Conservation (phyloP, 2,888 invertebrate species). For the Acheta domesticus region DNA sequence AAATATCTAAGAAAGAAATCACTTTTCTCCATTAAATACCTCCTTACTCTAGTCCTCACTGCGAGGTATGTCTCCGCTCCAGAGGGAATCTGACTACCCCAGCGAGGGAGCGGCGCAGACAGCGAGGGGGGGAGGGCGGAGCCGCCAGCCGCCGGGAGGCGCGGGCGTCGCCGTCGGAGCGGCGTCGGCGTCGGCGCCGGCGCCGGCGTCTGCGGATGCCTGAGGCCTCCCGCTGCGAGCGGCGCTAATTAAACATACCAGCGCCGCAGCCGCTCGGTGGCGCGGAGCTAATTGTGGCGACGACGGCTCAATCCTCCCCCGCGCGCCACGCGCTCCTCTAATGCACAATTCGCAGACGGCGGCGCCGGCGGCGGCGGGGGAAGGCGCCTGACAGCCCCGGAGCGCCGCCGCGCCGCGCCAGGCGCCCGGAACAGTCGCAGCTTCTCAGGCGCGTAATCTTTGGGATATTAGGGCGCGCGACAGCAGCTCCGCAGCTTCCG, state of each 20-base stretch:
- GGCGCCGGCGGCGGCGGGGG: neutral
- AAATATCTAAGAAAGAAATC: too few species aligned
- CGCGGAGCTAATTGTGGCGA: neutral
- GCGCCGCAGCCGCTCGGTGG: neutral
- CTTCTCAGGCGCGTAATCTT: too few species aligned
- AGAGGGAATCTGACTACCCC: neutral
- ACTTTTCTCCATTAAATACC: too few species aligned
- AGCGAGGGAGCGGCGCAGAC: neutral
- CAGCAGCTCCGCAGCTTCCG: too few species aligned
- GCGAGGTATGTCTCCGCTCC: too few species aligned
- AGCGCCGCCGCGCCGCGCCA: too few species aligned
- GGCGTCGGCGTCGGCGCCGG: neutral
- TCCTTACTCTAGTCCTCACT: too few species aligned
- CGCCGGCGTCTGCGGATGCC: neutral
- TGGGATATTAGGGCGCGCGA: too few species aligned
- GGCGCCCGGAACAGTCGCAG: too few species aligned
- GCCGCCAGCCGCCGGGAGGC: neutral
- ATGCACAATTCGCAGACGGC: neutral
- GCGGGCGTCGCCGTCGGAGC: neutral
- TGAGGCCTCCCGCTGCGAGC: neutral
- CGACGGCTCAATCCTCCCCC: slow-evolving; percentile 6
- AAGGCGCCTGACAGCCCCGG: too few species aligned
- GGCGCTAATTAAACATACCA: slow-evolving; percentile 18
- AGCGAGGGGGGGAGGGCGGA: neutral
- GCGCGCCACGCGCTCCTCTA: neutral